Evolutionary conservation across 2,888 invertebrate species (phyloP).

Genomic region (Urechis unicinctus): DNA sequence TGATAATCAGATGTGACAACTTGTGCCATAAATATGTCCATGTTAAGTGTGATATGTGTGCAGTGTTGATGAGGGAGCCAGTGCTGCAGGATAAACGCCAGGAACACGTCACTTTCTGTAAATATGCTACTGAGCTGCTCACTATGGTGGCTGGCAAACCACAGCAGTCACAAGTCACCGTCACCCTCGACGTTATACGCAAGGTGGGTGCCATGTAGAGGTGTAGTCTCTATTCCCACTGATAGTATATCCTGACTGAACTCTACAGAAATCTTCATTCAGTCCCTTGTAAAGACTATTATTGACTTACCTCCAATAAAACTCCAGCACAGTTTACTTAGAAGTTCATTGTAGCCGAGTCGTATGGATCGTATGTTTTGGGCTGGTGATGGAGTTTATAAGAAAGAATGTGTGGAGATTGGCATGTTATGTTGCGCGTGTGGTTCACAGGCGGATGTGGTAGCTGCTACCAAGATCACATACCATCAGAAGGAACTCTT

Average conservation of each 20-base stretch:
- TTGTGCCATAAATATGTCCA: not conserved
- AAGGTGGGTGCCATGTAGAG: too few species aligned
- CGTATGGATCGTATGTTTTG: too few species aligned
- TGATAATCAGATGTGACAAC: too few species aligned
- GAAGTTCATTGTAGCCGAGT: too few species aligned
- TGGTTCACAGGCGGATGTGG: constrained; percentile 76
- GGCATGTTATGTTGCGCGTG: too few species aligned
- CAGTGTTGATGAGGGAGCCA: constrained; percentile 89
- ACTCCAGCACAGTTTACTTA: too few species aligned
- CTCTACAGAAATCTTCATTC: not conserved
- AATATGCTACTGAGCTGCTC: constrained; percentile 82
- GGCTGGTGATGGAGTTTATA: too few species aligned
- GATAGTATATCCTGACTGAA: not conserved
- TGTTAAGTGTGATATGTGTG: constrained; percentile 22
- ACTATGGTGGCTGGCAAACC: constrained; percentile 86
- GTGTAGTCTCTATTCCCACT: not conserved
- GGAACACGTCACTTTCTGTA: constrained; percentile 92
- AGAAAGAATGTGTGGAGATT: too few species aligned
- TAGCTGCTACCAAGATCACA: constrained; percentile 90
- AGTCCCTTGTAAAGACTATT: too few species aligned
- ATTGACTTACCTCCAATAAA: too few species aligned
- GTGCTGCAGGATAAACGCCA: constrained; percentile 92
- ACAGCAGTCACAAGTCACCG: constrained; percentile 66
- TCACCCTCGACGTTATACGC: constrained; percentile 82
- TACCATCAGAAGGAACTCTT: constrained; percentile 90